phyloP scores from a whole-genome alignment of 2,888 invertebrate genomes.

The Coleophora flavipennella region DNA sequence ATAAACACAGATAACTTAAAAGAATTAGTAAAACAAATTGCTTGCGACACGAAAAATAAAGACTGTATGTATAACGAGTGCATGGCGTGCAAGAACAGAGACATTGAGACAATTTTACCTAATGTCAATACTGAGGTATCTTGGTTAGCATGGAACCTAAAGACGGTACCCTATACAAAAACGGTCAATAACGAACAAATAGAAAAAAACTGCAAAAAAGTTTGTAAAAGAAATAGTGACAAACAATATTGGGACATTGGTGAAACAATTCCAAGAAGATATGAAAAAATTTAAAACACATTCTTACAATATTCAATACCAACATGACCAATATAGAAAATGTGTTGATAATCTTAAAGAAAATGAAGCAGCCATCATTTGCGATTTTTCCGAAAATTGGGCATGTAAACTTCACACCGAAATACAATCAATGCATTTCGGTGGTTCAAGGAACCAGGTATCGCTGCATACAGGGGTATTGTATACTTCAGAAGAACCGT shows the following conservation, averaged over 20 bases:
- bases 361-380: background rate
- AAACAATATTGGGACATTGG: background rate
- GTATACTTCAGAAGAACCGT: background rate
- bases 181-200: too few species aligned
- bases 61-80: too few species aligned
- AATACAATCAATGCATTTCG: conserved; percentile 8
- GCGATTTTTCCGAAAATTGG: conserved; percentile 7
- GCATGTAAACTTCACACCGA: conserved; percentile 3
- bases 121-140: too few species aligned
- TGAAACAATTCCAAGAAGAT: conserved; percentile 3
- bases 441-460: conserved; percentile 4
- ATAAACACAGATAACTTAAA: too few species aligned
- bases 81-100: too few species aligned
- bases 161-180: too few species aligned
- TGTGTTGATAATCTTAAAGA: conserved; percentile 4
- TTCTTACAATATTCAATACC: conserved; percentile 5
- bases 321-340: conserved; percentile 1
- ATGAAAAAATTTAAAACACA: conserved; percentile 4
- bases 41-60: too few species aligned
- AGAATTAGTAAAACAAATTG: too few species aligned
- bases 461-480: conserved; percentile 5
- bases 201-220: too few species aligned
- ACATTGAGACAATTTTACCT: too few species aligned
- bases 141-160: too few species aligned
- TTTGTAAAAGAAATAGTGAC: too few species aligned